These are phyloP conservation scores for Ancistrus triradiatus DNA, from an alignment of 2,113 vertebrate genomes.

Conservation along the genomic window DNA sequence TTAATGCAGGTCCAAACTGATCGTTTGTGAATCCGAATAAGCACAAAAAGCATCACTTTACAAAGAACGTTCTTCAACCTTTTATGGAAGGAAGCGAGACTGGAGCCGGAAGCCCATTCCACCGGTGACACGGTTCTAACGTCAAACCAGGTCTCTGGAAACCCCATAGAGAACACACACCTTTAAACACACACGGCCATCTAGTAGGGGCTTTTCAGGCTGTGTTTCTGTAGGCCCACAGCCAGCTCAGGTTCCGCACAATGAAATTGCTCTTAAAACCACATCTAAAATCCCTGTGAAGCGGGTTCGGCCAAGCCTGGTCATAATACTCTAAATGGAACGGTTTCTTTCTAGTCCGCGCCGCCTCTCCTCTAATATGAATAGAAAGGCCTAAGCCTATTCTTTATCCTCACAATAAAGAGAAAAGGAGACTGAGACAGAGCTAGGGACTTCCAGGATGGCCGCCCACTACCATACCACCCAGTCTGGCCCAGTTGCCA, in stretches of 20 bases:
- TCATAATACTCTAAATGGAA: constrained; percentile 50
- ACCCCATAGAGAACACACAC: neutral
- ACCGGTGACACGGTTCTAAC: no score
- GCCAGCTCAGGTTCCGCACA: constrained; percentile 48
- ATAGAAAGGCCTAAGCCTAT: constrained; percentile 71
- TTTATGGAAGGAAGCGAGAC: no score
- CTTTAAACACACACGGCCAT: neutral
- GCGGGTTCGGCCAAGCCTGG: constrained; percentile 41
- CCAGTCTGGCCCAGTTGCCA: constrained; percentile 38
- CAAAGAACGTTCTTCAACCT: no score
- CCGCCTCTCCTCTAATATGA: constrained; percentile 59
- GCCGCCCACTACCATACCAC: constrained; percentile 39
- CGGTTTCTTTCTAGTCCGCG: constrained; percentile 46
- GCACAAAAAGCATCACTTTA: no score
- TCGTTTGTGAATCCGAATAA: no score
- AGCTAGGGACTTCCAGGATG: constrained; percentile 56
- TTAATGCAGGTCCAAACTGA: no score
- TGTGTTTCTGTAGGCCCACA: constrained; percentile 33
- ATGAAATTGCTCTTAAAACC: constrained; percentile 52
- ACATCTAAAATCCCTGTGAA: constrained; percentile 47
- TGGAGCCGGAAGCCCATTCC: no score
- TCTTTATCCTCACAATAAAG: constrained; percentile 64
- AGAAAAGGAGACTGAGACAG: neutral
- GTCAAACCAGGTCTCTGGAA: no score
- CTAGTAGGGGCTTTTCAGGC: constrained; percentile 7